Conservation (phyloP, 2,113 vertebrate genomes). For the Zeus faber region DNA sequence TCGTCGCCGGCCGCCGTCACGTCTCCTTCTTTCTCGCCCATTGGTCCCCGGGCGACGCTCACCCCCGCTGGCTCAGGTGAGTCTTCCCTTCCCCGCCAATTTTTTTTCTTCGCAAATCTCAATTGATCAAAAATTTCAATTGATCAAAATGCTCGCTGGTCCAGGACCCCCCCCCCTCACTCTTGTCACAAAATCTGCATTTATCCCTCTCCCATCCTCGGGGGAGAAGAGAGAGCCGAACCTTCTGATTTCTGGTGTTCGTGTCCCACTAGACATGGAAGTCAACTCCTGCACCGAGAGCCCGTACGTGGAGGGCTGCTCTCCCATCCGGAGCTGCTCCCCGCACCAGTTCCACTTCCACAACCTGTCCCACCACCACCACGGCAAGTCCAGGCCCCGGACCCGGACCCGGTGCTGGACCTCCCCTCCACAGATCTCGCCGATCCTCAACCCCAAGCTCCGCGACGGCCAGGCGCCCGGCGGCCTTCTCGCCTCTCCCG, state of each 20-base stretch:
- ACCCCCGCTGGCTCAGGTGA: slow-evolving; percentile 83
- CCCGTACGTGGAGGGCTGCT: slow-evolving; percentile 90
- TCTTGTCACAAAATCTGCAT: neutral
- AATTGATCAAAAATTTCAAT: no score
- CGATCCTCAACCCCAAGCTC: slow-evolving; percentile 72
- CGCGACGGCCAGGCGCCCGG: slow-evolving; percentile 70
- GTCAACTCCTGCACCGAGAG: slow-evolving; percentile 71
- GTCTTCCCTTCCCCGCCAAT: no score
- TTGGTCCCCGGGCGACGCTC: slow-evolving; percentile 74
- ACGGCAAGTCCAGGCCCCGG: slow-evolving; percentile 37
- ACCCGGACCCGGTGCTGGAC: slow-evolving; percentile 64
- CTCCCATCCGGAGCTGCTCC: slow-evolving; percentile 87
- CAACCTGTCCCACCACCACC: slow-evolving; percentile 24
- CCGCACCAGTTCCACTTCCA: slow-evolving; percentile 61
- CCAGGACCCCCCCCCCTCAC: neutral
- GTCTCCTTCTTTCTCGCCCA: slow-evolving; percentile 87
- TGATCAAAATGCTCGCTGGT: no score
- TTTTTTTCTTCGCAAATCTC: no score
- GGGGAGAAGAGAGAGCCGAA: slow-evolving; percentile 77
- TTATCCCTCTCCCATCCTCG: slow-evolving; percentile 14
- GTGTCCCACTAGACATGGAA: slow-evolving; percentile 57
- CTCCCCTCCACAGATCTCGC: slow-evolving; percentile 77
- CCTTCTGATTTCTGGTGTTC: slow-evolving; percentile 78
- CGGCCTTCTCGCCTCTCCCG: slow-evolving; percentile 36
- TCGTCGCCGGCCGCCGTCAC: slow-evolving; percentile 69